Conservation (phyloP, 1,140 invertebrate genomes). For the Atopsyche davidsoni region DNA sequence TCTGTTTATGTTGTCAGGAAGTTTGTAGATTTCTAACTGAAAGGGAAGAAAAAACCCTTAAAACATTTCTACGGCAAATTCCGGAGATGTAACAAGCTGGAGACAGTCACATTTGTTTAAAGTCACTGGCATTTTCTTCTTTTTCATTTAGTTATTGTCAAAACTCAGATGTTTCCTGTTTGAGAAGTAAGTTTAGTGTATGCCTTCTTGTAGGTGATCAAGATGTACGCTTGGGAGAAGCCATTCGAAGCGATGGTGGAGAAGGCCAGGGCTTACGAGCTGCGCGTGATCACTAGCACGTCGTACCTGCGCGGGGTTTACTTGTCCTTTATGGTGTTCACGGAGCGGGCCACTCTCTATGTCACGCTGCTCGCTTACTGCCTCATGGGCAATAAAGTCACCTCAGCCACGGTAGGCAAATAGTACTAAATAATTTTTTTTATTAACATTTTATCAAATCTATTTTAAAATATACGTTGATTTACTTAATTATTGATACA, state of each 20-base stretch:
- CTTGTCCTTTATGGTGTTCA: slow-evolving; percentile 62
- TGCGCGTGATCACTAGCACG: slow-evolving; percentile 59
- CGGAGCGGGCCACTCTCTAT: slow-evolving; percentile 67
- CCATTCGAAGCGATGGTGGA: slow-evolving; percentile 57
- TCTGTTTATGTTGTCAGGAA: no score
- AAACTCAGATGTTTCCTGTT: slow-evolving; percentile 4
- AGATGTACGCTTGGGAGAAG: slow-evolving; percentile 76
- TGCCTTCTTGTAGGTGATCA: slow-evolving; percentile 53
- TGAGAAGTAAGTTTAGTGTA: slow-evolving; percentile 6
- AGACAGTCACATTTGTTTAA: slow-evolving; percentile 9
- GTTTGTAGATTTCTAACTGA: no score
- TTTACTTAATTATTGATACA: background rate
- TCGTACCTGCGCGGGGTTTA: slow-evolving; percentile 67
- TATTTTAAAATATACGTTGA: background rate
- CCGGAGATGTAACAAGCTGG: background rate
- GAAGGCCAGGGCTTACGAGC: slow-evolving; percentile 53
- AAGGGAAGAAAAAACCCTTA: no score
- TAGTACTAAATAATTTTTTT: background rate
- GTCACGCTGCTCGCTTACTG: slow-evolving; percentile 66
- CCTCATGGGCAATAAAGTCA: slow-evolving; percentile 58
- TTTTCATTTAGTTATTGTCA: background rate
- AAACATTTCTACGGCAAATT: slow-evolving; percentile 24
- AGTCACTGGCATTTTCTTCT: background rate
- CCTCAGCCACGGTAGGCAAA: slow-evolving; percentile 55
- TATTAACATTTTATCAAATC: no score